These are phyloP conservation scores for Meloe dianella DNA, from an alignment of 2,888 invertebrate species.

Conservation along the genomic window DNA sequence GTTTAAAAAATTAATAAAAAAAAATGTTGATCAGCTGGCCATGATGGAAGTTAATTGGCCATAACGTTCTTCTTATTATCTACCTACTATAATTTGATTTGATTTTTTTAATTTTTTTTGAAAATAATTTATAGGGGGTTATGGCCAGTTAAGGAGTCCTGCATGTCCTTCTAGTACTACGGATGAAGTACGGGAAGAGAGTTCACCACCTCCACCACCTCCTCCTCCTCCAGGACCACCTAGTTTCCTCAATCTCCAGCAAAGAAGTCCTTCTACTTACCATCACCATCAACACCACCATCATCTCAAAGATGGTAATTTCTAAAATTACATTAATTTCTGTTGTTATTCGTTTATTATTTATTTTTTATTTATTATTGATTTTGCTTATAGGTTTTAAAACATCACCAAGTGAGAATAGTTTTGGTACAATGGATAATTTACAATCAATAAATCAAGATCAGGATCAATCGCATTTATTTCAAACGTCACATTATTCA, in stretches of 20 bases:
- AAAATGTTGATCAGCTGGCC: slow-evolving; percentile 5
- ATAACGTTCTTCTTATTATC: slow-evolving; percentile 12
- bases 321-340: neutral
- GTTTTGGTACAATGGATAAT: slow-evolving; percentile 61
- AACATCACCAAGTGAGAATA: slow-evolving; percentile 64
- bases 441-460: slow-evolving; percentile 61
- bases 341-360: neutral
- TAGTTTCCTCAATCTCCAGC: slow-evolving; percentile 51
- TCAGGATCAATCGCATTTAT: slow-evolving; percentile 45
- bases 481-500: slow-evolving; percentile 59
- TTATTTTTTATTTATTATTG: slow-evolving; percentile 18
- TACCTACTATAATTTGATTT: neutral
- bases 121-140: slow-evolving; percentile 59
- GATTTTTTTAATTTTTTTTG: neutral
- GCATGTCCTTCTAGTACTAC: slow-evolving; percentile 56
- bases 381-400: slow-evolving; percentile 52
- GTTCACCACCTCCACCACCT: slow-evolving; percentile 51
- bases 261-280: slow-evolving; percentile 51
- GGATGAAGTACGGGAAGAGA: slow-evolving; percentile 63
- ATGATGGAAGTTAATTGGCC: slow-evolving; percentile 16
- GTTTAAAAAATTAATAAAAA: neutral
- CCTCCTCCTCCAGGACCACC: slow-evolving; percentile 48
- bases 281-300: slow-evolving; percentile 36
- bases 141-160: slow-evolving; percentile 64
- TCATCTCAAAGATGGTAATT: slow-evolving; percentile 56